Evolutionary conservation across 2,797 vertebrate species (phyloP), one percentile per base, ranked within the genome.

Genomic region (Arremon brunneinucha): DNA sequence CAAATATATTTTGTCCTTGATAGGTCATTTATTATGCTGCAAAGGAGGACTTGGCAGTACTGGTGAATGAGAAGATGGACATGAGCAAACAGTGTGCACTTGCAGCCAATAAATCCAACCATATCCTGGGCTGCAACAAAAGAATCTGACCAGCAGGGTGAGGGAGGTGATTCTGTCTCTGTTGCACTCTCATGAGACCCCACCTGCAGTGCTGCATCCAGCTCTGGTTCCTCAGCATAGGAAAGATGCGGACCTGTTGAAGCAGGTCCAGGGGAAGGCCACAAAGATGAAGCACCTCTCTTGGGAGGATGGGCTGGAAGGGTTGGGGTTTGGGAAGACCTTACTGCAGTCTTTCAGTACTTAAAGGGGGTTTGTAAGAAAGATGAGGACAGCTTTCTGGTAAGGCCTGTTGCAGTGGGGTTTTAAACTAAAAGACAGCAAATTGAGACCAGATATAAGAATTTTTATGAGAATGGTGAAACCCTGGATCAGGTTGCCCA

Each of bases 71-170:
- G 37, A 76, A 57, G 14, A 12, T 27, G 57, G 21, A 16, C 50
- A 41, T 0, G 0, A 59, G 46, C 13, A 14, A 78, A 35, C 0
- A 14, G 6, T 6, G 52, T n/a, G 30, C 59, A 24, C 34, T 41
- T 24, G 11, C 22, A 83, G 37, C 26, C 52, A 52, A 53, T 19
- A 71, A 71, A 78, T 14, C 7, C 52, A 63, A 9, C 20, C 23
- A 17, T 8, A 9, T 10, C 59, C 39, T 32, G 39, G 52, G 44
- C 44, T 71, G 46, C 46, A 59, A 8, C 15, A 23, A 32, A 59
- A 52, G 26, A 65, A 53, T 18, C 59, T 53, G 59, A 35, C 46
- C 46, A 47, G 27, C 34, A 78, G 67, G 39, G 2, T 0, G 0
- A 21, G 34, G 24, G 22, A 53, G 6, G 11, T 35, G 59, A 24